Percentiles rank a stretch among this genome's conserved stretches.
phyloP scores from a whole-genome alignment of 2,113 vertebrate species.

The Callipepla squamata region DNA sequence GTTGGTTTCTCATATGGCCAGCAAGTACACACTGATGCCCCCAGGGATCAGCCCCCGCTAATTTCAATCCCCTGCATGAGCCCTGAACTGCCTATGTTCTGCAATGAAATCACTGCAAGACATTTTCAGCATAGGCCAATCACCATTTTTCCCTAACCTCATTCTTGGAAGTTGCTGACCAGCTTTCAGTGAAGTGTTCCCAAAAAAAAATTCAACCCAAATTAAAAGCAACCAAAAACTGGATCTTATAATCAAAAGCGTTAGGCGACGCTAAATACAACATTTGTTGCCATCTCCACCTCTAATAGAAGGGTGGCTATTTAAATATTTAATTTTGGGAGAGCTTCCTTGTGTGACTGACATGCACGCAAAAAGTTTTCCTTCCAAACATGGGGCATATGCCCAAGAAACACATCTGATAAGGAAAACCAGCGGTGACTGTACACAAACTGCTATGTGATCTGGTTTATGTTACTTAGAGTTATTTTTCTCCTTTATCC shows the following conservation, averaged over 20 bases:
- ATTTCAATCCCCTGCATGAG: background rate
- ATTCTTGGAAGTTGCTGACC: constrained; percentile 34
- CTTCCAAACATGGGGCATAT: background rate
- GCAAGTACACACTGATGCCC: constrained; percentile 20
- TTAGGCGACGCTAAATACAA: background rate
- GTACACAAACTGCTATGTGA: background rate
- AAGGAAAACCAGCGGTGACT: background rate
- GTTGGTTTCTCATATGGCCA: constrained; percentile 40
- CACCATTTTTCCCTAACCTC: constrained; percentile 25
- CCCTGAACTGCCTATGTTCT: constrained; percentile 41
- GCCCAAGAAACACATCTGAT: background rate
- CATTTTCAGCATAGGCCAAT: constrained; percentile 4
- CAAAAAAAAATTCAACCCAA: constrained; percentile 3
- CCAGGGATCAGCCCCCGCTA: background rate
- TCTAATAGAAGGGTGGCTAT: background rate
- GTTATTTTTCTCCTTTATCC: background rate
- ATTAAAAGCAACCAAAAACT: background rate
- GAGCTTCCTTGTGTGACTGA: background rate
- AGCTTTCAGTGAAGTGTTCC: background rate
- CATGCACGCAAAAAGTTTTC: background rate
- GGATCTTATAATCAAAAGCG: background rate
- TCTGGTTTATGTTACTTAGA: background rate
- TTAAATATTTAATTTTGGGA: background rate
- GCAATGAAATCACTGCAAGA: constrained; percentile 16
- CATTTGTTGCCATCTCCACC: background rate